Evolutionary conservation across 2,888 invertebrate species (phyloP), one percentile per base, ranked within the genome.

Genomic region (Lasioglossum pauxillum): DNA sequence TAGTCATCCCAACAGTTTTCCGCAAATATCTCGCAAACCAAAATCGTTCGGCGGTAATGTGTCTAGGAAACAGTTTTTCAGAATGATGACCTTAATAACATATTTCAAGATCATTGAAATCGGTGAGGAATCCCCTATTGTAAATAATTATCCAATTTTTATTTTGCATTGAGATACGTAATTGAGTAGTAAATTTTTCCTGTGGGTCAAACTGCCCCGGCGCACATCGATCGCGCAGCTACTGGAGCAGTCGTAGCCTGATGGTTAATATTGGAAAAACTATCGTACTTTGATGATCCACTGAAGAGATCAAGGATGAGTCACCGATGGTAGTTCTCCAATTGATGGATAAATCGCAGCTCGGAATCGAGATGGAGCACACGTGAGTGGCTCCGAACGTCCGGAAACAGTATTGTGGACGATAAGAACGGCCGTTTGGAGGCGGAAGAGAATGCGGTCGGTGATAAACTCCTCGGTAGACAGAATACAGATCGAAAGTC

Each of bases 401-500:
- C 73, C 72, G 75, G 80, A 67, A 77, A 83, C 81, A 83, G 80
- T 77, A 86, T 88, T 76, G 82, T 76, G 82, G 82, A 78, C 86
- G 83, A 89, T 89, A 89, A 89, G 86, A 88, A 85, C 82, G 82
- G 82, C 72, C 12, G 84, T 78, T 82, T 69, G 75, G 83, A 78
- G 83, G 81, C 64, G 87, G 81, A 84, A 87, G 92, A 86, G 89
- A 89, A 88, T 87, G 86, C 90, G 87, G 89, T 89, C 88, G 92
- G 93, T 93, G 94, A 94, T 94, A 94, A 94, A 94, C 94, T 94
- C 92, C 91, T 91, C 91, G 92, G 92, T 91, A 93, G 93, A 93
- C 92, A 91, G 94, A 94, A 94, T 94, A 94, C 94, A 94, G 93
- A 94, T 94, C 94, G 94, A 92, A 94, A 93, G 93, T 93, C 93